Evolutionary conservation across 2,888 invertebrate genomes (phyloP).

Genomic region (Brassicogethes aeneus): DNA sequence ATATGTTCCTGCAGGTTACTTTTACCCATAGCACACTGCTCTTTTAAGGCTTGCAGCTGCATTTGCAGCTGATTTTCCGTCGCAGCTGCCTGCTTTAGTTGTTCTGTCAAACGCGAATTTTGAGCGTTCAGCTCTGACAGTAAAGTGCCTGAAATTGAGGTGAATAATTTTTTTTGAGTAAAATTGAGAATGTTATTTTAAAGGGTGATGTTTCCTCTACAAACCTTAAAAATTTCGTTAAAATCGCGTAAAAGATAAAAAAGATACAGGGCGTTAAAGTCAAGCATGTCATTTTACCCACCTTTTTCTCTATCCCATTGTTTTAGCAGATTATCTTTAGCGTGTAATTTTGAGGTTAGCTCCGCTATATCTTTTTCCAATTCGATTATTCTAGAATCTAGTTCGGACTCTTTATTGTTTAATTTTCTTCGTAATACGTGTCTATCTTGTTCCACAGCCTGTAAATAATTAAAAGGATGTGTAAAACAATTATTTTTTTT

Average conservation of each 20-base stretch:
- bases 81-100: constrained; percentile 75
- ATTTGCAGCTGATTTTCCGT: constrained; percentile 70
- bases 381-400: constrained; percentile 78
- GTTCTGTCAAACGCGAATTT: constrained; percentile 68
- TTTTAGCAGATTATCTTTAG: constrained; percentile 50
- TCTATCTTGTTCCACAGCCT: constrained; percentile 91
- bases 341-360: constrained; percentile 66
- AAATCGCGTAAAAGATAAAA: too few relatives aligned
- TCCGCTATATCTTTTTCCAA: constrained; percentile 81
- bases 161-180: too few relatives aligned
- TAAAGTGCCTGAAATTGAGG: too few relatives aligned
- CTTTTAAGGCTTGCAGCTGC: constrained; percentile 73
- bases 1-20: constrained; percentile 65
- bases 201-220: too few relatives aligned
- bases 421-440: constrained; percentile 78
- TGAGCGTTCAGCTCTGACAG: constrained; percentile 73
- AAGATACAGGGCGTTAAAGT: too few relatives aligned
- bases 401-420: constrained; percentile 79
- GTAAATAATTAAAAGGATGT: constrained; percentile 24
- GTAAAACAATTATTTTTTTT: too few relatives aligned
- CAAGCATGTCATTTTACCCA: too few relatives aligned
- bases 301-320: constrained; percentile 74
- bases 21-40: constrained; percentile 70
- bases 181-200: too few relatives aligned
- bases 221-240: too few relatives aligned